phyloP scores from a whole-genome alignment of 1,140 invertebrate species.

The Caerostris extrusa region DNA sequence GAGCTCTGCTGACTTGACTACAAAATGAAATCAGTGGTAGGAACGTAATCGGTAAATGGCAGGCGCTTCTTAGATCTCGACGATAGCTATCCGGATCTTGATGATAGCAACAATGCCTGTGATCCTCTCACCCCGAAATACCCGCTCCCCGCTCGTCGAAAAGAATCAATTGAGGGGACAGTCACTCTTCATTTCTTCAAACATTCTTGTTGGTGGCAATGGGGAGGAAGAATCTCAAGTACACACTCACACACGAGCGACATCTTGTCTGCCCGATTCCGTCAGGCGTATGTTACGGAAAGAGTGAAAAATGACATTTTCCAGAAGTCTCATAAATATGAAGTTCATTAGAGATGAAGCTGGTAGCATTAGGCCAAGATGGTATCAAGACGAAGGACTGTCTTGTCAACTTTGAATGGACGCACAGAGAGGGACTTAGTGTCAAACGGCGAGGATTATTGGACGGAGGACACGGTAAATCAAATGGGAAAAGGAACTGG shows the following conservation, averaged over 20 bases:
- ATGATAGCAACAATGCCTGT: too few relatives aligned
- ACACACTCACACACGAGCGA: background rate
- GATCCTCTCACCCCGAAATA: background rate
- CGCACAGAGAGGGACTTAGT: conserved; percentile 64
- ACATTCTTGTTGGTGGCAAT: background rate
- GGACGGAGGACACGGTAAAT: conserved; percentile 49
- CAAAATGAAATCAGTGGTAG: background rate
- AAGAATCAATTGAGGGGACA: background rate
- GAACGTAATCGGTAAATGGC: background rate
- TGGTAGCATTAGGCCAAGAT: conserved; percentile 18
- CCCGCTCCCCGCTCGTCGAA: background rate
- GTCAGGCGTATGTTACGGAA: conserved; percentile 31
- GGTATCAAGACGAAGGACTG: conserved; percentile 47
- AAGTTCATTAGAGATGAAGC: conserved; percentile 62
- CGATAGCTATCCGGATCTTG: background rate
- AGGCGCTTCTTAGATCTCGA: background rate
- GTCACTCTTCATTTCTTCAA: conserved; percentile 12
- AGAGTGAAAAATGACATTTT: conserved; percentile 74
- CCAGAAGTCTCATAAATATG: conserved; percentile 51
- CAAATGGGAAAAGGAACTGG: conserved; percentile 38
- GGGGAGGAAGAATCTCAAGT: background rate
- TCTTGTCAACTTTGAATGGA: conserved; percentile 46
- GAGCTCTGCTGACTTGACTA: too few relatives aligned
- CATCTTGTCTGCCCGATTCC: background rate
- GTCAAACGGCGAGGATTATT: conserved; percentile 64